These are phyloP conservation scores for Tyto alba DNA, from an alignment of 2,113 vertebrate genomes.

Conservation along the genomic window DNA sequence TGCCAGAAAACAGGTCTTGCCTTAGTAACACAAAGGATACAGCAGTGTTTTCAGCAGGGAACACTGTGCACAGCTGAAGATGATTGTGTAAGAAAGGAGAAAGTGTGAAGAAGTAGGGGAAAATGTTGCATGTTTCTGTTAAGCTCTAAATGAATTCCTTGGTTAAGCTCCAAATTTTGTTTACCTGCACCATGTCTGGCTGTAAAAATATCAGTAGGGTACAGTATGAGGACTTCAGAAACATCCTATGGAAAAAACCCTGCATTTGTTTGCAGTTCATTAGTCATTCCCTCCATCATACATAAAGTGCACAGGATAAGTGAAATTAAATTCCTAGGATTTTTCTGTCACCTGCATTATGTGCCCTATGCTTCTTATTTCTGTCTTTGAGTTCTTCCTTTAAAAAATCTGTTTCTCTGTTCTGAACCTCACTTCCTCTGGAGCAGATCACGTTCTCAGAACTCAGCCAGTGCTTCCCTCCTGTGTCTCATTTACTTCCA, in stretches of 20 bases:
- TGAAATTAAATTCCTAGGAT: background rate
- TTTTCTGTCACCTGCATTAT: background rate
- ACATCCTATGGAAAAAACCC: background rate
- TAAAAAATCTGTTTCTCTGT: background rate
- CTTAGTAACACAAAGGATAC: background rate
- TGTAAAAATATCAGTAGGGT: background rate
- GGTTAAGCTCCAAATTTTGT: background rate
- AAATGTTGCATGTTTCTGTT: background rate
- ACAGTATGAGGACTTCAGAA: background rate
- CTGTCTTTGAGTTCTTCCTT: background rate
- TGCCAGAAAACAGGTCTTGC: background rate
- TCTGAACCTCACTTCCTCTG: conserved; percentile 23
- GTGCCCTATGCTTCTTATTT: background rate
- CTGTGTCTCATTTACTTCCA: background rate
- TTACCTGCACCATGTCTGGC: background rate
- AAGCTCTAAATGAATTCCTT: background rate
- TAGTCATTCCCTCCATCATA: background rate
- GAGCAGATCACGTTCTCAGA: background rate
- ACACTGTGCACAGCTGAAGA: background rate
- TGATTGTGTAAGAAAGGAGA: background rate
- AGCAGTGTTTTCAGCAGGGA: background rate
- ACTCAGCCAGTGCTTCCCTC: background rate
- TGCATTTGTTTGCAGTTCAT: background rate
- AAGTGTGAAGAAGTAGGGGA: background rate
- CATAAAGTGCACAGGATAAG: background rate